These are phyloP conservation scores for Tolmerus cingulatus DNA, from an alignment of 2,888 invertebrate genomes.

Conservation along the genomic window DNA sequence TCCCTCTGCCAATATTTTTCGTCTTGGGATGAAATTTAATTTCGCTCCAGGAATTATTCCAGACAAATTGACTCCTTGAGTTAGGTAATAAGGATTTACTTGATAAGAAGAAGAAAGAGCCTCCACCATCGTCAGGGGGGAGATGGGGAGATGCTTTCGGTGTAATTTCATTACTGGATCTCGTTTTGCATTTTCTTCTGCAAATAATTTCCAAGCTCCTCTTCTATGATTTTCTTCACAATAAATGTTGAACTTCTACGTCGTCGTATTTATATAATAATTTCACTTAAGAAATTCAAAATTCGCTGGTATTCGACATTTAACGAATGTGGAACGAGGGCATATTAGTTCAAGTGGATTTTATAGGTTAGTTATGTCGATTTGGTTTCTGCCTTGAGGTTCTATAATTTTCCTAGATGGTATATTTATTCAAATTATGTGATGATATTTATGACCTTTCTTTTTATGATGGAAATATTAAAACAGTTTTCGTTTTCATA, in stretches of 20 bases:
- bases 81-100: slow-evolving; percentile 10
- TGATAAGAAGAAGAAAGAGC: not conserved
- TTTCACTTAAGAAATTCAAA: not conserved
- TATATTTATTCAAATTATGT: not conserved
- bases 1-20: slow-evolving; percentile 8
- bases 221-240: not conserved
- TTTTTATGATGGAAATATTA: not conserved
- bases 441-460: not conserved
- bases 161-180: not conserved
- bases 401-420: not conserved
- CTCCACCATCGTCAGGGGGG: not conserved
- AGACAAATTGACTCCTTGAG: slow-evolving; percentile 16
- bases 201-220: not conserved
- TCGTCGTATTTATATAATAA: not conserved
- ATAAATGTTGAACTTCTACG: not conserved
- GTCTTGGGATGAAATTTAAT: slow-evolving; percentile 10
- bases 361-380: not conserved
- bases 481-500: not conserved
- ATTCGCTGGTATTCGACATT: not conserved
- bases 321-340: not conserved
- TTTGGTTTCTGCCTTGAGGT: not conserved
- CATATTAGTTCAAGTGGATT: not conserved
- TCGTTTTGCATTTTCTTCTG: not conserved
- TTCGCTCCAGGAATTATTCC: slow-evolving; percentile 2
- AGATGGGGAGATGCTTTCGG: not conserved